Evolutionary conservation across 1,140 invertebrate species (phyloP).

Genomic region (Camponotus pennsylvanicus): DNA sequence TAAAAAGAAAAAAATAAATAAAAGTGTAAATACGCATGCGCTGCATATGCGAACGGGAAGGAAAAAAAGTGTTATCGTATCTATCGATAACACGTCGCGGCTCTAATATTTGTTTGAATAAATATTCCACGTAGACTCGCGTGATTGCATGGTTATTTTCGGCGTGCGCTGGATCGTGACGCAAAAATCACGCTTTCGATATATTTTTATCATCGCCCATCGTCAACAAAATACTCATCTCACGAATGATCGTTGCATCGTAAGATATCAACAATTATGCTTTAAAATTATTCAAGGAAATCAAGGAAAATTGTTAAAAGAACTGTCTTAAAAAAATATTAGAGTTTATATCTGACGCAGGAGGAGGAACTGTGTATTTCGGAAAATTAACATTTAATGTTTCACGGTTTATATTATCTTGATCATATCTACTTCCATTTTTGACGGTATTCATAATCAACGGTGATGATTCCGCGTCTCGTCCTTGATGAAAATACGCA

Average conservation of each 20-base stretch:
- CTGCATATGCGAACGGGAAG: conserved; percentile 1
- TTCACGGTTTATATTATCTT: conserved; percentile 9
- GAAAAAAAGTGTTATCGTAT: conserved; percentile 72
- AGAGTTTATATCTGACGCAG: not conserved
- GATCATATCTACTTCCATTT: conserved; percentile 23
- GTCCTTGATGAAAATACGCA: conserved; percentile 49
- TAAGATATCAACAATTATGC: not conserved
- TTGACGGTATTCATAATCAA: conserved; percentile 42
- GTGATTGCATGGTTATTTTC: conserved; percentile 72
- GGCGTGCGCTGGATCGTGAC: conserved; percentile 40
- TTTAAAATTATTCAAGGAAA: not conserved
- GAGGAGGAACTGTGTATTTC: too few species aligned
- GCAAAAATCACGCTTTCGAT: conserved; percentile 19
- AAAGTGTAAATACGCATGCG: conserved; percentile 55
- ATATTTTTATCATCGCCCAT: conserved; percentile 10
- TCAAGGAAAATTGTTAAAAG: not conserved
- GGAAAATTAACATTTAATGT: conserved; percentile 19
- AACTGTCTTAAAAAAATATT: not conserved
- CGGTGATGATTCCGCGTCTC: conserved; percentile 38
- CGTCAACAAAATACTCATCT: not conserved
- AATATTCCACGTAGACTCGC: conserved; percentile 73
- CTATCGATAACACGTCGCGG: conserved; percentile 70
- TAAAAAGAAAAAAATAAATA: conserved; percentile 46
- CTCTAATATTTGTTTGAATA: conserved; percentile 72
- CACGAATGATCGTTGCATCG: not conserved